These are phyloP conservation scores for Diplolepis rosae DNA, from an alignment of 2,888 invertebrate genomes.

Conservation along the genomic window DNA sequence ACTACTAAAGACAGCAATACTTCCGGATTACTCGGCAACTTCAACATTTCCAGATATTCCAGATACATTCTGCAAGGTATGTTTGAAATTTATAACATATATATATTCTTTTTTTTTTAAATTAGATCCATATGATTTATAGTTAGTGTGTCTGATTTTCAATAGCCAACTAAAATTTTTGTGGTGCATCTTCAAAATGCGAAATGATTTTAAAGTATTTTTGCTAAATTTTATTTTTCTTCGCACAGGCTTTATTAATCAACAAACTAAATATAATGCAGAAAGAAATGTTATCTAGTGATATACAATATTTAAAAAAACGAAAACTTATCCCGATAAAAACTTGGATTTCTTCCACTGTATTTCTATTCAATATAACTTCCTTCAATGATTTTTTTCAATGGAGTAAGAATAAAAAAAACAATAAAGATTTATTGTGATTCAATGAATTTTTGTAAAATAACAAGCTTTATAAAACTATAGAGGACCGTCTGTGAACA, in stretches of 20 bases:
- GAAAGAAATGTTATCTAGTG: background rate
- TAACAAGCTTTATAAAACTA: too few species aligned
- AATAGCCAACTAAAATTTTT: too few species aligned
- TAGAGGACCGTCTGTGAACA: too few species aligned
- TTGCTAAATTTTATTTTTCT: too few species aligned
- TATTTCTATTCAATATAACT: too few species aligned
- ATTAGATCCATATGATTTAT: background rate
- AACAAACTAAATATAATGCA: background rate
- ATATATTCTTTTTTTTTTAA: background rate
- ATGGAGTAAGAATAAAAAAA: too few species aligned
- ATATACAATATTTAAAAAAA: background rate
- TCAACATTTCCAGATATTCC: background rate
- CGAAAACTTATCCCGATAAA: background rate
- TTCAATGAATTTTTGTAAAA: too few species aligned
- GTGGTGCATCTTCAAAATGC: too few species aligned
- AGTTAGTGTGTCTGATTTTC: background rate
- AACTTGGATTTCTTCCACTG: background rate
- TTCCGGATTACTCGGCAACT: background rate
- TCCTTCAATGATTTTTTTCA: too few species aligned
- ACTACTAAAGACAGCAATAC: conserved; percentile 2
- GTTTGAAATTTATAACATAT: conserved; percentile 1
- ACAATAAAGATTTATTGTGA: too few species aligned
- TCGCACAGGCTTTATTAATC: background rate
- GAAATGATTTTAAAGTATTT: too few species aligned
- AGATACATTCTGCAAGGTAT: conserved; percentile 9